Percentiles rank a stretch among this genome's conserved stretches.
phyloP scores from a whole-genome alignment of 2,113 vertebrate species.

The Halcyon malimbica region DNA sequence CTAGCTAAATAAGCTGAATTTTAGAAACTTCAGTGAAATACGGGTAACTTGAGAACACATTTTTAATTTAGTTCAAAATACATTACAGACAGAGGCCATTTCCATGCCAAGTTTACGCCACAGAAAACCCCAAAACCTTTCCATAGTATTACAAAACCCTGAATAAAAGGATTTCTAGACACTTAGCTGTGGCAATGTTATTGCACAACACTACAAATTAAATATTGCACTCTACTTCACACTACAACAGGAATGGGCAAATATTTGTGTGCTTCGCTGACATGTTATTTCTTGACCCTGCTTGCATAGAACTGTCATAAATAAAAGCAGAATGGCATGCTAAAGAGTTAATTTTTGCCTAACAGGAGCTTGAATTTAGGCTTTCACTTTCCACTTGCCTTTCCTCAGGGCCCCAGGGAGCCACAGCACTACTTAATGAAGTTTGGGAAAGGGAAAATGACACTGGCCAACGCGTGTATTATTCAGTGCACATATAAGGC shows the following conservation, averaged over 20 bases:
- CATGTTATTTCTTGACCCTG: background rate
- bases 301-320: background rate
- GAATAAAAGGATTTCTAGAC: background rate
- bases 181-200: background rate
- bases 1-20: background rate
- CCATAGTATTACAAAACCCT: background rate
- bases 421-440: background rate
- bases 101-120: background rate
- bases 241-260: background rate
- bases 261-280: background rate
- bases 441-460: background rate
- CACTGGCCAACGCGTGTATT: background rate
- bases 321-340: background rate
- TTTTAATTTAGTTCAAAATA: background rate
- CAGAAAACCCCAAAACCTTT: background rate
- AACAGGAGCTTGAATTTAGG: background rate
- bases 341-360: background rate
- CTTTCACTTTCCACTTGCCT: background rate
- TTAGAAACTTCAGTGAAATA: background rate
- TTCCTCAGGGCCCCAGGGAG: background rate
- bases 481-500: background rate
- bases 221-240: conserved; percentile 3
- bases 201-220: background rate
- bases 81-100: background rate
- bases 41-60: background rate